Conservation (phyloP, 1,140 invertebrate genomes). For the Caerostris darwini region DNA sequence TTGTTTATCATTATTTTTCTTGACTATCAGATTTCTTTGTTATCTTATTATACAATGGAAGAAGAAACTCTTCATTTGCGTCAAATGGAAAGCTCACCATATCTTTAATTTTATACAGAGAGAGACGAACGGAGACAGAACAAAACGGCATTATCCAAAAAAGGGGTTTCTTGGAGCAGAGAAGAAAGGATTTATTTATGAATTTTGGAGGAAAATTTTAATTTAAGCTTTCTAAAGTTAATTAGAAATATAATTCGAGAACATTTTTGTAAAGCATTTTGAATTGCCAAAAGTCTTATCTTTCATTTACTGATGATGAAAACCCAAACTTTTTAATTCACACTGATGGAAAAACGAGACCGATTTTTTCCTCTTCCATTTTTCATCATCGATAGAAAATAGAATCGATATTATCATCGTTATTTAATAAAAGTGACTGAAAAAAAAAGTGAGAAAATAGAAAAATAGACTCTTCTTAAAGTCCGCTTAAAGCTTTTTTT, state of each 20-base stretch:
- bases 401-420: slow-evolving; percentile 53
- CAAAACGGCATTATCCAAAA: slow-evolving; percentile 21
- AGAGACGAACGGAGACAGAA: slow-evolving; percentile 8
- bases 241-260: slow-evolving; percentile 36
- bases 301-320: slow-evolving; percentile 12
- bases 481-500: background rate
- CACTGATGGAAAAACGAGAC: slow-evolving; percentile 24
- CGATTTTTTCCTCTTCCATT: background rate
- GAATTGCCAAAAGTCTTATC: slow-evolving; percentile 6
- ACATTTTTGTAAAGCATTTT: background rate
- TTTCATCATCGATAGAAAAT: slow-evolving; percentile 34
- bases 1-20: background rate
- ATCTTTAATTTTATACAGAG: slow-evolving; percentile 16
- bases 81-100: background rate
- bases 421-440: background rate
- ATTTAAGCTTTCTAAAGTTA: slow-evolving; percentile 15
- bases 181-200: slow-evolving; percentile 19
- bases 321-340: background rate
- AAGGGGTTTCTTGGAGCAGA: background rate
- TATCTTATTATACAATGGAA: background rate
- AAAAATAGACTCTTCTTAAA: background rate
- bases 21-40: slow-evolving; percentile 1
- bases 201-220: background rate
- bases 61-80: background rate
- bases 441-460: background rate